Base-by-base conservation (phyloP, 2,797 vertebrate genomes). In the Poeciliopsis turneri region DNA sequence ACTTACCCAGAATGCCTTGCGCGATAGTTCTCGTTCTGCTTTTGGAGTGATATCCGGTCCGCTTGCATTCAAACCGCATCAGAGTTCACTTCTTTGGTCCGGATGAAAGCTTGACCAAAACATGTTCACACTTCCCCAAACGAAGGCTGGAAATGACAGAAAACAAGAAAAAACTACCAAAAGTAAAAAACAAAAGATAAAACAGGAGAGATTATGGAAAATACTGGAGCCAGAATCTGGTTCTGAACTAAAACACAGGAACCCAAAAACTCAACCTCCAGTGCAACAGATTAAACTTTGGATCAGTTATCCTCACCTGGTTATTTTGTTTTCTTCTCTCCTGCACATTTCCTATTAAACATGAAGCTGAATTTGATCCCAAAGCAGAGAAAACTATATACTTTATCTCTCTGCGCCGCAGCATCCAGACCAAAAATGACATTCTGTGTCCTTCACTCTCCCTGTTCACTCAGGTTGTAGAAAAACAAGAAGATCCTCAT, bases 401-500 rank as follows among this genome's bases (percentile, higher is more conserved):
- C 18, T 51, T 64, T 59, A 9, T 28, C 15, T 10, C 33, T 43
- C 18, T 25, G 0, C 41, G 3, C n/a, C 20, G 55, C 9, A 28
- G 36, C 3, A 3, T 69, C 39, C 1, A 5, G 23, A 43, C 20
- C 39, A 43, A 69, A 41, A 43, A 66, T 39, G 9, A 23, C 43
- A 28, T 18, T 33, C 45, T 47, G 46, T 71, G 45, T 51, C 57
- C 45, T 25, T 30, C 30, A 30, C 30, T 30, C 30, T 30, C 30
- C 30, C 30, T 53, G 28, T 18, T 78, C 55, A 25, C 69, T 68
- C 4, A 59, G 6, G 57, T 43, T 57, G 7, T 43, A 16, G 33
- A 18, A 59, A 41, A 47, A 33, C 61, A 80, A 74, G 72, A 41
- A 70, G 75, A 41, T 73, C 2, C 15, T 41, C 16, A 13, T 74